phyloP scores from a whole-genome alignment of 2,888 invertebrate genomes.

The Rugalucina vietnamica region DNA sequence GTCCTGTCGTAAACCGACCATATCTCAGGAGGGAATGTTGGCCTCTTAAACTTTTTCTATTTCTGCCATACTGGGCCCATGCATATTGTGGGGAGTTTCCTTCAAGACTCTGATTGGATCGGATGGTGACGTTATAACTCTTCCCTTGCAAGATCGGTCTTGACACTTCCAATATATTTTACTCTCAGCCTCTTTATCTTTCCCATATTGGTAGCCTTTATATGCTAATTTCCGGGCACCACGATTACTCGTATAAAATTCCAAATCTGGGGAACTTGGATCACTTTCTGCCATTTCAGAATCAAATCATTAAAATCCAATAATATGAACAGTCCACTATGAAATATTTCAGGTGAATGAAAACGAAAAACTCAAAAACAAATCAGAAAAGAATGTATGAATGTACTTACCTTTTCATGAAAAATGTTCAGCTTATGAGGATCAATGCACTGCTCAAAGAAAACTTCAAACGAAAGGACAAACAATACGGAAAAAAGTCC shows the following conservation, averaged over 20 bases:
- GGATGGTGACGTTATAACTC: neutral
- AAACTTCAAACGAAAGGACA: no score
- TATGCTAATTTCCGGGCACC: neutral
- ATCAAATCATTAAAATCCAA: no score
- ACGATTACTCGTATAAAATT: neutral
- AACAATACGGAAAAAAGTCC: no score
- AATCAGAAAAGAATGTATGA: no score
- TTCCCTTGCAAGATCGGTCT: neutral
- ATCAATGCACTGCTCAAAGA: no score
- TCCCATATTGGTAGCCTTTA: neutral
- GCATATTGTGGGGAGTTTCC: neutral
- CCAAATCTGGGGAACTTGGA: neutral
- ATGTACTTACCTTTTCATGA: no score
- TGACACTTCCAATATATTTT: no score
- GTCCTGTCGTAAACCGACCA: neutral
- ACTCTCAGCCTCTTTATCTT: neutral
- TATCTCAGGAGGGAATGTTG: constrained; percentile 4
- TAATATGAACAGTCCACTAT: no score
- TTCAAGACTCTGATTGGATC: neutral
- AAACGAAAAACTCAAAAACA: no score
- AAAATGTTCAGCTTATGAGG: no score
- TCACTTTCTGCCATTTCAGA: no score
- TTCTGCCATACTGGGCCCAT: neutral
- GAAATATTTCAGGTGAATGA: no score
- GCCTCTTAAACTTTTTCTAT: neutral